Conservation (phyloP, 1,140 invertebrate genomes). For the Tetraneura akinire region DNA sequence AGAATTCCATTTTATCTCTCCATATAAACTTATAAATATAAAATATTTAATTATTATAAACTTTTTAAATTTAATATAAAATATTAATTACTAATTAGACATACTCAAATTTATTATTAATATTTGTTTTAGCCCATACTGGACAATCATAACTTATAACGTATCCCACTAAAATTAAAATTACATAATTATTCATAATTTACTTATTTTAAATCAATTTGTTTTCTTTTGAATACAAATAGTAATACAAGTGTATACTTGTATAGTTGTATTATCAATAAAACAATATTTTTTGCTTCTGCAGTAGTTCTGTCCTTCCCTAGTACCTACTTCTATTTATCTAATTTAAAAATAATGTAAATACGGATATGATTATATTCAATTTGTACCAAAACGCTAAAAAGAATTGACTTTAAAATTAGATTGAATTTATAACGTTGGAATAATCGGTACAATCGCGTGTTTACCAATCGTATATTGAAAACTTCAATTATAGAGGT, state of each 20-base stretch:
- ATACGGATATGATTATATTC: background rate
- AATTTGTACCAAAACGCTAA: background rate
- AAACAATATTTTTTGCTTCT: too few species aligned
- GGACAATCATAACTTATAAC: background rate
- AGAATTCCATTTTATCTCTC: slow-evolving; percentile 9
- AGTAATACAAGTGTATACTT: too few species aligned
- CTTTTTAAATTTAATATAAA: too few species aligned
- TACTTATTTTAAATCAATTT: background rate
- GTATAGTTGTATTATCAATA: too few species aligned
- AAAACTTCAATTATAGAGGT: background rate
- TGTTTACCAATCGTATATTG: background rate
- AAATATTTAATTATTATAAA: background rate
- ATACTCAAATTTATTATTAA: slow-evolving; percentile 24
- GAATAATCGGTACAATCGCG: background rate
- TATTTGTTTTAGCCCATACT: background rate
- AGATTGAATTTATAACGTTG: background rate
- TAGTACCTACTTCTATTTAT: background rate
- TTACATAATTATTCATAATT: slow-evolving; percentile 7
- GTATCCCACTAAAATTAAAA: background rate
- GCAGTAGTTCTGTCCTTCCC: too few species aligned
- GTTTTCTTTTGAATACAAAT: too few species aligned
- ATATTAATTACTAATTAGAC: background rate
- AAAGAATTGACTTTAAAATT: slow-evolving; percentile 22
- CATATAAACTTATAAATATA: background rate
- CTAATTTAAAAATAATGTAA: background rate